phyloP scores from a whole-genome alignment of 2,113 vertebrate genomes.

The Trogon surrucura region DNA sequence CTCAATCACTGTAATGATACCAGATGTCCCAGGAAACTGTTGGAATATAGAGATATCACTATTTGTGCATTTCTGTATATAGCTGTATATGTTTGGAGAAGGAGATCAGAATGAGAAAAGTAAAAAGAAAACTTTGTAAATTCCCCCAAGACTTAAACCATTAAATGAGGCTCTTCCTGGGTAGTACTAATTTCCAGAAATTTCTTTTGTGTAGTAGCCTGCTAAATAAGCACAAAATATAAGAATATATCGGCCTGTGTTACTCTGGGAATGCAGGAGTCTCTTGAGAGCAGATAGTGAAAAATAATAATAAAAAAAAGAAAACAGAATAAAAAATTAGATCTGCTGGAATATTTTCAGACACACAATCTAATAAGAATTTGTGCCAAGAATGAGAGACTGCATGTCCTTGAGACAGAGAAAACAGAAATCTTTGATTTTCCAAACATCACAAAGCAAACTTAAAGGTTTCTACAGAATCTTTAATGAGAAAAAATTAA shows the following conservation, averaged over 20 bases:
- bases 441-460: slow-evolving; percentile 11
- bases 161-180: neutral
- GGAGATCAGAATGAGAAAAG: neutral
- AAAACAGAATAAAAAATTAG: neutral
- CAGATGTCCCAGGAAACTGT: neutral
- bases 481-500: neutral
- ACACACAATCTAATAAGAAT: neutral
- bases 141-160: neutral
- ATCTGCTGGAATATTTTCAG: neutral
- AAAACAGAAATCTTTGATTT: neutral
- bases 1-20: neutral
- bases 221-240: neutral
- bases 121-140: neutral
- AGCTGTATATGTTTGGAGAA: neutral
- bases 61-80: neutral
- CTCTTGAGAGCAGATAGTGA: neutral
- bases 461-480: neutral
- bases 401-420: neutral
- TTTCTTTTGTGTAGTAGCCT: neutral
- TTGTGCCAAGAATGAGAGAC: neutral
- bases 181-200: neutral
- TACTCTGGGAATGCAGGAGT: neutral
- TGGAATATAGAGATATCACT: neutral
- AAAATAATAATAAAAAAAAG: neutral
- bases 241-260: neutral